Percentiles rank a stretch among this genome's conserved stretches.
phyloP scores from a whole-genome alignment of 2,113 vertebrate genomes.

The Hydrolagus affinis region DNA sequence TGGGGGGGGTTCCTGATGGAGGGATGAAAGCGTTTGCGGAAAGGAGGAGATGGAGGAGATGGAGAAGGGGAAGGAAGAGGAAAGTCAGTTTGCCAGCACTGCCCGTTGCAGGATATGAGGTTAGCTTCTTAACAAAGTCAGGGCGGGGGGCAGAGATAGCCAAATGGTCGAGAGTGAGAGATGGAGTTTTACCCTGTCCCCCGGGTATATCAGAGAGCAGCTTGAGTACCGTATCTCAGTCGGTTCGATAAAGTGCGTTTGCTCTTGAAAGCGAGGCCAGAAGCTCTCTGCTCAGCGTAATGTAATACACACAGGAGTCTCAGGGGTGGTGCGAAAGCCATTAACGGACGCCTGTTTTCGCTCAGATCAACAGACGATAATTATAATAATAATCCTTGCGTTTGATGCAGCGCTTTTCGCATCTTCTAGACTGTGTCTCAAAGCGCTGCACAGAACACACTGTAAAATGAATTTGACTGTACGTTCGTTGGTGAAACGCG shows the following conservation, averaged over 20 bases:
- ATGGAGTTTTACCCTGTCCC: neutral
- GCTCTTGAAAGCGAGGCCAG: neutral
- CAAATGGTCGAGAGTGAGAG: neutral
- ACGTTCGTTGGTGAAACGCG: too few species aligned
- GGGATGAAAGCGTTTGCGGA: neutral
- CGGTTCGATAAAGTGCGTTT: neutral
- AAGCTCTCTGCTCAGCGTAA: neutral
- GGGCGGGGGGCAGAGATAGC: neutral
- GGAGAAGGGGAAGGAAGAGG: neutral
- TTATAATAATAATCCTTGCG: too few species aligned
- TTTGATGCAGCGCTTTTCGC: too few species aligned
- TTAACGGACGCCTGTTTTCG: constrained; percentile 1
- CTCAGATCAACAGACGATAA: neutral
- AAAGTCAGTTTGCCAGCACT: neutral
- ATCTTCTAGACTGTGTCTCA: too few species aligned
- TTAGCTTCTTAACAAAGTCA: constrained; percentile 7
- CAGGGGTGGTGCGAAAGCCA: neutral
- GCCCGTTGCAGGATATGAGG: neutral
- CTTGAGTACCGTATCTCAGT: neutral
- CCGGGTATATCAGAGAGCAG: neutral
- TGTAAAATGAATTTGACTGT: too few species aligned
- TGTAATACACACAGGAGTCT: neutral
- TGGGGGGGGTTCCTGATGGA: neutral
- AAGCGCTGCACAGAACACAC: too few species aligned
- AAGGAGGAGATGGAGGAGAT: neutral